Evolutionary conservation across 64 coral and sea anemone species (phyloP).

Genomic region (Orbicella faveolata): DNA sequence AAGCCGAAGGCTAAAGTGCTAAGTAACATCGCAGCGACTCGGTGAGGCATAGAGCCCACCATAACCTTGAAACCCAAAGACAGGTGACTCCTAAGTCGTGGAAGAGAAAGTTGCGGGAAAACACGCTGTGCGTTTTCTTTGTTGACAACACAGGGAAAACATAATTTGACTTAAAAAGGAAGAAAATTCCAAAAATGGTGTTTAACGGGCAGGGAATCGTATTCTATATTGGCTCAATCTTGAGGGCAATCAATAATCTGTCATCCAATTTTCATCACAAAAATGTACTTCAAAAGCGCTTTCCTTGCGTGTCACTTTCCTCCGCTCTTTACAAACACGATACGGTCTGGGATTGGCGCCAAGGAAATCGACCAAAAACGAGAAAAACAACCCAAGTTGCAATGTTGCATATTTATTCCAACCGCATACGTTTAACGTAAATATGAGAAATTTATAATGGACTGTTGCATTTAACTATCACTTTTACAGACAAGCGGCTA

Average conservation of each 20-base stretch:
- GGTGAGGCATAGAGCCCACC: no score
- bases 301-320: not conserved
- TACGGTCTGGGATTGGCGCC: not conserved
- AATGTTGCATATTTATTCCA: not conserved
- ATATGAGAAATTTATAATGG: no score
- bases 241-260: not conserved
- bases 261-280: not conserved
- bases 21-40: no score
- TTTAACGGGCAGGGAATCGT: not conserved
- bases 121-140: no score
- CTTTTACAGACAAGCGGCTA: no score
- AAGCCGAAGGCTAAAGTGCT: no score
- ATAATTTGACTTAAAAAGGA: no score
- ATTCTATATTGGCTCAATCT: not conserved
- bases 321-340: not conserved
- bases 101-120: no score
- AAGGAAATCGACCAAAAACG: not conserved
- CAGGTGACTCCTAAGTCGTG: no score
- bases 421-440: not conserved
- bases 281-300: not conserved
- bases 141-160: no score
- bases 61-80: no score
- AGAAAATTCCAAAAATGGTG: not conserved
- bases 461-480: no score
- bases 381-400: not conserved